Evolutionary conservation across 2,888 invertebrate species (phyloP), one percentile per base, ranked within the genome.

Genomic region (Herminia tarsipennalis): DNA sequence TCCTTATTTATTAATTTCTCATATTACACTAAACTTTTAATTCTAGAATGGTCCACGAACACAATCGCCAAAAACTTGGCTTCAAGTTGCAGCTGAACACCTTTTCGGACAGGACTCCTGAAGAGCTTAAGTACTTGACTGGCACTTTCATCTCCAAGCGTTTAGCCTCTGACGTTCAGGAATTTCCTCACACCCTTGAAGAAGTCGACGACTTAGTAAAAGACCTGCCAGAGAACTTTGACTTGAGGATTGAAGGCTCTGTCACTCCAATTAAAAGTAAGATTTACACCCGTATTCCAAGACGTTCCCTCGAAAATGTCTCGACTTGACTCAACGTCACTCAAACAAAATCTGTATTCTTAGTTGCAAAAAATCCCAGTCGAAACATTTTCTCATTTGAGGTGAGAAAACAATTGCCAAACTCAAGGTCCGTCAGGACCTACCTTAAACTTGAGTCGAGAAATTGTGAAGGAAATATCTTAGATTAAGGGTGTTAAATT

Each of bases 241-340:
- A 84, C 13, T 38, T 84, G 51, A 71, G 82, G 25, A 5, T 73
- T 2, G 70, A 78, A 20, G 84, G 83, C 1, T 38, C 56, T 20
- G 60, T 84, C 8, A 66, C 71, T 9, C 54, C 64, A 6, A 34
- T 84, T 5, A 76, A 78, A 56, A 57, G 84, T 83, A 63, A 59
- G 73, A 17, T 24, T 13, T 36, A 14, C n/a, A n/a, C n/a, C n/a
- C n/a, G n/a, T n/a, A n/a, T n/a, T n/a, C n/a, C n/a, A n/a, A n/a
- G n/a, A n/a, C n/a, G n/a, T n/a, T n/a, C n/a, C n/a, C n/a, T n/a
- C n/a, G n/a, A n/a, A n/a, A n/a, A n/a, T n/a, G n/a, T n/a, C n/a
- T n/a, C n/a, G n/a, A 8, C 5, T 10, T 2, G 0, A 5, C 10
- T 16, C 10, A 8, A 9, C 9, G 10, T 8, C 4, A 1, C 3